Evolutionary conservation across 2,888 invertebrate species (phyloP), one percentile per base, ranked within the genome.

Genomic region (Drosophila infuscata): DNA sequence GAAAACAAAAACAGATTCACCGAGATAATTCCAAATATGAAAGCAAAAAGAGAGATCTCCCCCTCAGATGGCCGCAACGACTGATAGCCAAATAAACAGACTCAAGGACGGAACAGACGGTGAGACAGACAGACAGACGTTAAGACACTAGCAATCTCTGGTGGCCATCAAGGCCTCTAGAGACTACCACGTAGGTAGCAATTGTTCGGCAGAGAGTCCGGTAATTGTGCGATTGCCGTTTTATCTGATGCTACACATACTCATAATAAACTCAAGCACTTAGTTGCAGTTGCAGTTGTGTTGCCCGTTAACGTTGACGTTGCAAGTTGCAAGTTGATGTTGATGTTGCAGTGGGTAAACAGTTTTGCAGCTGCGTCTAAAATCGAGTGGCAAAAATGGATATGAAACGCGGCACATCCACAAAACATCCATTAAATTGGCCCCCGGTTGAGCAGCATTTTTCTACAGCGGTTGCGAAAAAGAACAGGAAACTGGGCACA

Each of bases 371-470:
- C 89, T 84, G 82, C 85, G 30, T 62, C 81, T 61, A 65, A 76
- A 78, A 68, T 69, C 81, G 69, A 77, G 61, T 79, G 73, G 78
- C 63, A 60, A 61, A 76, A 69, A 63, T 75, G 67, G 67, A 79
- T 72, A 79, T 74, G 74, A 83, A 80, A 69, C 73, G 67, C 71
- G 56, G 70, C 82, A 84, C 82, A 88, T 88, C 88, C 76, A 73
- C 57, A 57, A 57, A 57, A 87, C 64, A 65, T 74, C 68, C 80
- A 78, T 79, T 73, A 74, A 88, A 85, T 79, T 85, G 84, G 72
- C 63, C 72, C 65, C 87, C 75, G 84, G 87, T 86, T 73, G 76
- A 87, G 81, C 89, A 73, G 90, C 86, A 87, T 87, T 87, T 90
- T 90, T 87, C 77, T 66, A 74, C 53, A 51, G 59, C 63, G 68